Percentiles rank a stretch among this genome's conserved stretches.
These are phyloP conservation scores for Arenaria interpres DNA, from an alignment of 2,113 vertebrate genomes.

Conservation along the genomic window DNA sequence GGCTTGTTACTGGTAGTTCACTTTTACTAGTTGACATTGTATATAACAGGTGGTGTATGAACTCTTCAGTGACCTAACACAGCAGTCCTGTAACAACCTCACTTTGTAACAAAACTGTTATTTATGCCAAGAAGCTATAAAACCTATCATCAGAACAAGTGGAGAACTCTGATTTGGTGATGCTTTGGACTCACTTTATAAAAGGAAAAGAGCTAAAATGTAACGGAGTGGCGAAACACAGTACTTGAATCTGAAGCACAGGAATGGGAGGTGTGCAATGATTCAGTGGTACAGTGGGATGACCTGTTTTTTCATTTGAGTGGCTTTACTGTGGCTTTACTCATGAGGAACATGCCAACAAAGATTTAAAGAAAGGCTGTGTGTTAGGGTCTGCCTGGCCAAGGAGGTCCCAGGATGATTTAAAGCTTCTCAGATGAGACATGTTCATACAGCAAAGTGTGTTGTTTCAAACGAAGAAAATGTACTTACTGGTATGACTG, in stretches of 20 bases:
- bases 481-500: background rate
- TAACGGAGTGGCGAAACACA: background rate
- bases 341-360: background rate
- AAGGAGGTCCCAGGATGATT: background rate
- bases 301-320: background rate
- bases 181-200: background rate
- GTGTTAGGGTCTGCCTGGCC: background rate
- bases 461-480: background rate
- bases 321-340: background rate
- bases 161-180: background rate
- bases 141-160: background rate
- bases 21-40: background rate
- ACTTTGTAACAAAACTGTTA: background rate
- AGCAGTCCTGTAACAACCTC: background rate
- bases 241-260: background rate
- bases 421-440: background rate
- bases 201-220: background rate
- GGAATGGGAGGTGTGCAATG: background rate
- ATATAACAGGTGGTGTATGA: background rate
- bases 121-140: background rate
- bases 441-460: background rate
- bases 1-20: background rate
- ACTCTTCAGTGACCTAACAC: background rate
- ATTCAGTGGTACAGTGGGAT: background rate
- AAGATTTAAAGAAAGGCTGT: background rate